phyloP scores from a whole-genome alignment of 2,113 vertebrate species.

The Dicerorhinus sumatrensis region DNA sequence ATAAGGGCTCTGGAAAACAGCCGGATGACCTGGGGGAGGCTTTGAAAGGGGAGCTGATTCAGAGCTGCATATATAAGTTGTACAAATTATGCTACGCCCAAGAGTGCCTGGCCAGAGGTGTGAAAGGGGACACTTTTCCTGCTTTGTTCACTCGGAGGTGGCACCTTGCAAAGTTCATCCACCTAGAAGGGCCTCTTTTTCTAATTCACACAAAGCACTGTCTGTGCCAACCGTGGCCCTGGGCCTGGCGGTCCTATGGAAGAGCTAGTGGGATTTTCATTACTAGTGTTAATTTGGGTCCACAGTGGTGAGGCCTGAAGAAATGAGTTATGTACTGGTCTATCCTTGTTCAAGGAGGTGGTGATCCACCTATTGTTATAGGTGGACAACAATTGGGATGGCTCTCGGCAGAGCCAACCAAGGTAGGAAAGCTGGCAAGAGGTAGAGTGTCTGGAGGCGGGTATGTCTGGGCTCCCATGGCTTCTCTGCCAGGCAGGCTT shows the following conservation, averaged over 20 bases:
- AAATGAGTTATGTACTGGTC: not conserved
- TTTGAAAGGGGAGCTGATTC: not conserved
- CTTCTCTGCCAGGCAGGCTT: not conserved
- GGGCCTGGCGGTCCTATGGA: not conserved
- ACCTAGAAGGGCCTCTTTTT: not conserved
- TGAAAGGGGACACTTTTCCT: not conserved
- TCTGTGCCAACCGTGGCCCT: not conserved
- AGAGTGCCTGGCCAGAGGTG: not conserved
- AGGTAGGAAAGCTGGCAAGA: not conserved
- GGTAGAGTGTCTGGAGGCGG: not conserved
- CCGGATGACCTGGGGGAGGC: not conserved
- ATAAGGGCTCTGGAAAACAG: not conserved
- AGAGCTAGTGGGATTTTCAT: not conserved
- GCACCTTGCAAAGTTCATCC: not conserved
- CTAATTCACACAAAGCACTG: not conserved
- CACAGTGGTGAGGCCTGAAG: not conserved
- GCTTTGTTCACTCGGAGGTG: not conserved
- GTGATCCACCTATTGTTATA: not conserved
- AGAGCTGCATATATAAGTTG: not conserved
- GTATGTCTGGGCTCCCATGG: not conserved
- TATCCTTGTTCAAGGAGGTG: not conserved
- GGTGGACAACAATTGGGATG: not conserved
- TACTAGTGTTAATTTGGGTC: not conserved
- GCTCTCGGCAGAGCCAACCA: not conserved
- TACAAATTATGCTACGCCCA: not conserved